A percentile compares a stretch with the other conserved stretches of the same genome.
phyloP scores from a whole-genome alignment of 2,888 invertebrate genomes.

The Tenodera sinensis region DNA sequence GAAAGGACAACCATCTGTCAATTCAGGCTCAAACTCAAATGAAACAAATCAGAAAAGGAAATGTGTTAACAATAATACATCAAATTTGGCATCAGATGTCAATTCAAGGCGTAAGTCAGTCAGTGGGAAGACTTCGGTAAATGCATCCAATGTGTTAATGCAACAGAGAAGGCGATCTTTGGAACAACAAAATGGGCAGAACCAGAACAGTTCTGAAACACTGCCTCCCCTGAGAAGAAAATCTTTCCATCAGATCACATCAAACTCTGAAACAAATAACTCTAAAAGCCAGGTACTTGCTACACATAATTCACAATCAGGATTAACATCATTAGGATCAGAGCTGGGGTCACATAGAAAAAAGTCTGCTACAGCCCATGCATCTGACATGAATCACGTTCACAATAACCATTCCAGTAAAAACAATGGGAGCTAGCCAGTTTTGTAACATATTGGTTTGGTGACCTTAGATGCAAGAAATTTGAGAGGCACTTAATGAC shows the following conservation, averaged over 20 bases:
- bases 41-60: constrained; percentile 13
- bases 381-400: not conserved
- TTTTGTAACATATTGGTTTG: not conserved
- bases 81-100: not conserved
- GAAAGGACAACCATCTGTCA: not conserved
- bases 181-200: not conserved
- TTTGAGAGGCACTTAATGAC: not conserved
- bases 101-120: not conserved
- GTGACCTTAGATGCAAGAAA: not conserved
- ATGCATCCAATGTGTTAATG: not conserved
- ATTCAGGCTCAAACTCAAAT: not conserved
- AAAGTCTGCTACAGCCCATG: not conserved
- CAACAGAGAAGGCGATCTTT: constrained; percentile 15
- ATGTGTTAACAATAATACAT: not conserved
- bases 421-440: constrained; percentile 7
- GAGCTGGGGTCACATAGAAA: not conserved
- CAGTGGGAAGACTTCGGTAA: not conserved
- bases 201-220: constrained; percentile 24
- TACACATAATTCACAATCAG: not conserved
- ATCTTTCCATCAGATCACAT: constrained; percentile 30
- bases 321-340: not conserved
- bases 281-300: not conserved
- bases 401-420: constrained; percentile 7
- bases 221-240: constrained; percentile 28
- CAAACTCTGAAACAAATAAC: not conserved